Evolutionary conservation across 2,113 vertebrate genomes (phyloP).

Genomic region (Ailurus styani): DNA sequence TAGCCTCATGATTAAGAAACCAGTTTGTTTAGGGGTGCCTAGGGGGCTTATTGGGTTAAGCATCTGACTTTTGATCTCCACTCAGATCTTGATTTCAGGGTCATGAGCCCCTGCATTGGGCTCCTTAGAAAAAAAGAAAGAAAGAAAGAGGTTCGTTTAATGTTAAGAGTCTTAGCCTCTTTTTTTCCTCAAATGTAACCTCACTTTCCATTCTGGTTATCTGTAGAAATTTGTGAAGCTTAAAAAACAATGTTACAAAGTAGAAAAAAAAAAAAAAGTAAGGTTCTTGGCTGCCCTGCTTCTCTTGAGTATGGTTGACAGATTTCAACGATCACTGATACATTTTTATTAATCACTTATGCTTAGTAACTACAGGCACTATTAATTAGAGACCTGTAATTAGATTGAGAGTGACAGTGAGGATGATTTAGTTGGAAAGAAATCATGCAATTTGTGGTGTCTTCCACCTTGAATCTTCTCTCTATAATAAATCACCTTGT

Average conservation of each 20-base stretch:
- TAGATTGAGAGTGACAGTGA: slow-evolving; percentile 35
- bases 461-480: not conserved
- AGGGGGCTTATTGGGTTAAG: not conserved
- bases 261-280: not conserved
- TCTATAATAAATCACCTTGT: not conserved
- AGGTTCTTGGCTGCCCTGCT: not conserved
- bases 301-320: slow-evolving; percentile 22
- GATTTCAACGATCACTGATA: slow-evolving; percentile 21
- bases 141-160: not conserved
- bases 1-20: not conserved
- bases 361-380: slow-evolving; percentile 37
- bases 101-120: not conserved
- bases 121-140: not conserved
- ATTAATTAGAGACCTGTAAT: slow-evolving; percentile 54
- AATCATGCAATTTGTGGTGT: not conserved
- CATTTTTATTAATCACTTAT: slow-evolving; percentile 56
- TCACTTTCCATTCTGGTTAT: not conserved
- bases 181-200: not conserved
- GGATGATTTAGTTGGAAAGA: slow-evolving; percentile 51
- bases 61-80: not conserved
- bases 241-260: not conserved
- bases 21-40: not conserved
- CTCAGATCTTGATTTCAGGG: not conserved
- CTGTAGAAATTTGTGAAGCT: not conserved
- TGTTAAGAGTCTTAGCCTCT: not conserved